Evolutionary conservation across 2,888 invertebrate species (phyloP).

Genomic region (Coleophora deauratella): DNA sequence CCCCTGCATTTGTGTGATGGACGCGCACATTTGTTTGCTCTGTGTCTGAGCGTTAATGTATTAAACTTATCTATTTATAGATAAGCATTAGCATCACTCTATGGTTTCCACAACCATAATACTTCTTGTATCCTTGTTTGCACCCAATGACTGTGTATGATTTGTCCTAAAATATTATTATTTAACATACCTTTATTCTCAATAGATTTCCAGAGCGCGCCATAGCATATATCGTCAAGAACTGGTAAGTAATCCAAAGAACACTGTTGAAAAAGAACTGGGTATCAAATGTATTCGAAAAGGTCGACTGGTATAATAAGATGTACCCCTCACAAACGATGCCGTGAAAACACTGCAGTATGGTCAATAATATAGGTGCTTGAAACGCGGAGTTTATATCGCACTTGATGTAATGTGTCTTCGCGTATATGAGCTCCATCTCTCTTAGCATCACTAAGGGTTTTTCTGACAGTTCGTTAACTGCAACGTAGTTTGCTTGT

Average conservation of each 20-base stretch:
- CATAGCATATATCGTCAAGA: conserved; percentile 44
- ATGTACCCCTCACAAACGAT: conserved; percentile 52
- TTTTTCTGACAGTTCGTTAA: conserved; percentile 24
- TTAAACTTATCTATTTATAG: no score
- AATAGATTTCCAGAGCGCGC: conserved; percentile 38
- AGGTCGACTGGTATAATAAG: conserved; percentile 40
- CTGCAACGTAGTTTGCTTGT: conserved; percentile 8
- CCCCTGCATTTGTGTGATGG: no score
- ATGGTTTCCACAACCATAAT: no score
- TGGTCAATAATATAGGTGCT: conserved; percentile 38
- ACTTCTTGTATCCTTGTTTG: no score
- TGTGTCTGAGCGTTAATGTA: no score
- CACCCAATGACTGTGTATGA: no score
- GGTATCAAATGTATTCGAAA: conserved; percentile 24
- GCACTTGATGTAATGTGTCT: conserved; percentile 37
- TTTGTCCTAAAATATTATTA: no score
- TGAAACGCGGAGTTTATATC: conserved; percentile 43
- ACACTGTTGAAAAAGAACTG: conserved; percentile 43
- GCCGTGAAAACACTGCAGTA: conserved; percentile 50
- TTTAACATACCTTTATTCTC: conserved; percentile 33
- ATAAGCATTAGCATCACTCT: no score
- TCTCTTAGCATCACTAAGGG: conserved; percentile 28
- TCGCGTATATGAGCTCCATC: conserved; percentile 38
- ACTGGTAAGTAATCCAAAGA: conserved; percentile 49
- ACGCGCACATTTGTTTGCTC: no score